Percentiles rank a stretch among this genome's conserved stretches.
Evolutionary conservation across 2,113 vertebrate genomes (phyloP).

Genomic region (Caretta caretta): DNA sequence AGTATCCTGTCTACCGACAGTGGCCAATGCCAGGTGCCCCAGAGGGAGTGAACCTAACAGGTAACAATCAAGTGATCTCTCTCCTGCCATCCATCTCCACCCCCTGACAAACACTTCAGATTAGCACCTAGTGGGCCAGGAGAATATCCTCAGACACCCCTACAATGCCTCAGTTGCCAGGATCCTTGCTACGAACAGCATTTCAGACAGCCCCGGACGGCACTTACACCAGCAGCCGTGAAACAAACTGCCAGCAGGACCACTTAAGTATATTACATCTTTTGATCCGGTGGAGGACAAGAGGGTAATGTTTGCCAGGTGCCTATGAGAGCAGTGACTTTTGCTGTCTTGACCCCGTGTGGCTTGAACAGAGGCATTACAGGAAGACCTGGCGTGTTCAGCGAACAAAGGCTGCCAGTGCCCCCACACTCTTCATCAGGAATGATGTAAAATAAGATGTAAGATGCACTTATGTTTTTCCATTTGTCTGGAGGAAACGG

Average conservation of each 20-base stretch:
- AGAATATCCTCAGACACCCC: neutral
- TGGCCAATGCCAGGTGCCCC: no score
- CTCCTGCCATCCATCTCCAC: no score
- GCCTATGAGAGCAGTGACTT: neutral
- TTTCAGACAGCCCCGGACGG: neutral
- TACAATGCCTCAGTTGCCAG: neutral
- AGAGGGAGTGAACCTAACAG: no score
- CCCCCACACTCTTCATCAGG: no score
- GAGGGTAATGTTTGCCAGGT: neutral
- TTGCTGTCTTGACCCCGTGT: neutral
- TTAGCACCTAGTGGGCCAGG: neutral
- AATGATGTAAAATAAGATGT: no score
- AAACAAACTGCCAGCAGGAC: neutral
- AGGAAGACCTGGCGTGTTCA: neutral
- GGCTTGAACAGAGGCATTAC: neutral
- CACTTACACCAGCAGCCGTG: neutral
- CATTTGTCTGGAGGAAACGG: neutral
- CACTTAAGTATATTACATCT: neutral
- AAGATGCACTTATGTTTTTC: neutral
- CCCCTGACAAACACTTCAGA: neutral
- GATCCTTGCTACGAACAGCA: neutral
- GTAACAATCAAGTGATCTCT: no score
- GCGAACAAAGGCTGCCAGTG: neutral
- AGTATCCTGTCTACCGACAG: no score
- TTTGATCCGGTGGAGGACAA: neutral